Conservation (phyloP, 2,113 vertebrate genomes). For the Zosterops borbonicus region DNA sequence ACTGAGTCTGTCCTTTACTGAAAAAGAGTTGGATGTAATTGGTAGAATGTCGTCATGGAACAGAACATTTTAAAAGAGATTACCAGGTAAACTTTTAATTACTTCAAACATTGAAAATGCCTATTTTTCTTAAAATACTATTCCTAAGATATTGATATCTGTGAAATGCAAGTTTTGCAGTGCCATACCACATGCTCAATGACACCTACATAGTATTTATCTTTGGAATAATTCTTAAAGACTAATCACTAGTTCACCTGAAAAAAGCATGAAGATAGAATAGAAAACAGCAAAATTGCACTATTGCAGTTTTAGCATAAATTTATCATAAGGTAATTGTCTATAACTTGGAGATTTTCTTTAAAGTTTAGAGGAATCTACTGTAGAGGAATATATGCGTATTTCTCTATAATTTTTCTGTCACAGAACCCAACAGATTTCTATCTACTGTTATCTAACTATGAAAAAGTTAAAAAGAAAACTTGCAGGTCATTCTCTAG, state of each 20-base stretch:
- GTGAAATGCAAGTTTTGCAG: neutral
- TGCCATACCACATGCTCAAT: neutral
- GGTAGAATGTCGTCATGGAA: conserved; percentile 3
- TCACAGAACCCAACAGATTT: conserved; percentile 30
- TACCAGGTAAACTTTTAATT: neutral
- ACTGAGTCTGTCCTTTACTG: conserved; percentile 18
- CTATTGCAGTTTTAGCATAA: neutral
- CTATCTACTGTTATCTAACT: neutral
- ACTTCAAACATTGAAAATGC: neutral
- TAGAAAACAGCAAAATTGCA: neutral
- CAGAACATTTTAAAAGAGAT: neutral
- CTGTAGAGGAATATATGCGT: neutral
- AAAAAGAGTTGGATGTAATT: conserved; percentile 39
- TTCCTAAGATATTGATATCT: neutral
- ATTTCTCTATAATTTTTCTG: neutral
- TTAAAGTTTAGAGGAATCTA: neutral
- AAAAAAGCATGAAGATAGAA: neutral
- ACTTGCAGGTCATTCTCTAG: neutral
- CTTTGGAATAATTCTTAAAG: neutral
- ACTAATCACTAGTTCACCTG: neutral
- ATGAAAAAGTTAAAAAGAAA: conserved; percentile 11
- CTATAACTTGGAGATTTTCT: neutral
- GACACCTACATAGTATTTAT: neutral
- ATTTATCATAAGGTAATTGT: neutral
- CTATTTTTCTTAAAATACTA: neutral